These are phyloP conservation scores for Trididemnum nubilum DNA, from an alignment of 23 tunicate genomes.

Conservation along the genomic window DNA sequence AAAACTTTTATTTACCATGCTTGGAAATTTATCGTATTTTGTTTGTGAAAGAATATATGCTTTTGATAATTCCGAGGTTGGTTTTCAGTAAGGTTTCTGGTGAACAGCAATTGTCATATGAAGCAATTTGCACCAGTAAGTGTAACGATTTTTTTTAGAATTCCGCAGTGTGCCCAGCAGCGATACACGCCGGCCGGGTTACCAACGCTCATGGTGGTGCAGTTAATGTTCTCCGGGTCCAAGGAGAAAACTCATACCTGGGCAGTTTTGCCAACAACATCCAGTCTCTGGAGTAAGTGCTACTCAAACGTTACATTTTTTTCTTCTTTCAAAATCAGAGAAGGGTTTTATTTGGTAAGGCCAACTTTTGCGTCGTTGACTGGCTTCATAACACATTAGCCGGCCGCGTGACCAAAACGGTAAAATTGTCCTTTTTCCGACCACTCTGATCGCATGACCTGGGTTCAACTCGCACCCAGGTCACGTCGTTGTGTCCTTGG, in stretches of 20 bases:
- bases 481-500: too few relatives aligned
- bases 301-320: neutral
- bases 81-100: too few relatives aligned
- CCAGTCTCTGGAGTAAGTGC: slow-evolving; percentile 48
- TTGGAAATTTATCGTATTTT: too few relatives aligned
- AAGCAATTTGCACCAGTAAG: too few relatives aligned
- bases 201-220: slow-evolving; percentile 75
- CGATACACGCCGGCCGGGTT: slow-evolving; percentile 75
- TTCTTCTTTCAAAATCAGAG: neutral
- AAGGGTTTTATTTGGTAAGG: neutral
- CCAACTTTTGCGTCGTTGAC: neutral
- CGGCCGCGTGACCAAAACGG: neutral
- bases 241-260: slow-evolving; percentile 50
- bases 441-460: too few relatives aligned
- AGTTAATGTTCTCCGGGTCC: slow-evolving; percentile 43
- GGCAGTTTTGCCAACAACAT: slow-evolving; percentile 67
- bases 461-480: too few relatives aligned
- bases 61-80: too few relatives aligned
- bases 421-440: too few relatives aligned
- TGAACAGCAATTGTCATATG: too few relatives aligned
- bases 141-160: slow-evolving; percentile 53
- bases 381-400: neutral
- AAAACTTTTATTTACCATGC: too few relatives aligned
- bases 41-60: too few relatives aligned
- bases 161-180: slow-evolving; percentile 93